Base-by-base conservation (phyloP, 2,888 invertebrate species). In the Augochlorella aurata region DNA sequence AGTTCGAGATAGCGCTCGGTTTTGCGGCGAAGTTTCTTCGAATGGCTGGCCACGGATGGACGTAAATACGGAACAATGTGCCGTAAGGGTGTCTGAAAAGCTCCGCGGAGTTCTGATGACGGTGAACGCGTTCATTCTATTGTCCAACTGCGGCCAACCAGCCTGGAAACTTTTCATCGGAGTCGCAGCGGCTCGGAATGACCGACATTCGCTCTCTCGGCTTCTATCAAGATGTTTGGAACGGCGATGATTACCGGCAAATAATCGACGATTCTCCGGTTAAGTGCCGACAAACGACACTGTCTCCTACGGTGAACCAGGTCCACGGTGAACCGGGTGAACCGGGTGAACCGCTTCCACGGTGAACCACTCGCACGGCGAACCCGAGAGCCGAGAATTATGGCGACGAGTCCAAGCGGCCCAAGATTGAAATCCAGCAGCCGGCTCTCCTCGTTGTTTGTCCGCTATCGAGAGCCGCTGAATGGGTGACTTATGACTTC, bases 401-500 rank as follows among this genome's bases (percentile, higher is more conserved):
- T 38, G 47, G 18, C 58, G 45, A 9, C 45, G 18, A 38, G 74
- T 14, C 21, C 29, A n/a, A 73, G 45, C 52, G 54, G 61, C 24
- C 29, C 47, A 74, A 70, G 72, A 72, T 74, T 77, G 82, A 83
- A 81, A 81, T 74, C 71, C 73, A 21, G 58, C 24, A 16, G 8
- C 70, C 77, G 44, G 38, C 38, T 38, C 66, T 38, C 68, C 83
- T 14, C 49, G 79, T 52, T 82, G 81, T 76, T 77, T 73, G 87
- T 47, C 74, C 77, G 75, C 79, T 87, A 81, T 85, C 79, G 77
- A 47, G 71, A 75, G 50, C 58, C 63, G 72, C 58, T 73, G 70
- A 75, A 80, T 68, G 29, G 71, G 49, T 83, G 82, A 88, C 87
- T 88, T 88, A 87, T 83, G 83, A 83, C 79, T 88, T 79, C 73